Evolutionary conservation across 1,140 invertebrate species (phyloP).

Genomic region (Trachymyrmex septentrionalis): DNA sequence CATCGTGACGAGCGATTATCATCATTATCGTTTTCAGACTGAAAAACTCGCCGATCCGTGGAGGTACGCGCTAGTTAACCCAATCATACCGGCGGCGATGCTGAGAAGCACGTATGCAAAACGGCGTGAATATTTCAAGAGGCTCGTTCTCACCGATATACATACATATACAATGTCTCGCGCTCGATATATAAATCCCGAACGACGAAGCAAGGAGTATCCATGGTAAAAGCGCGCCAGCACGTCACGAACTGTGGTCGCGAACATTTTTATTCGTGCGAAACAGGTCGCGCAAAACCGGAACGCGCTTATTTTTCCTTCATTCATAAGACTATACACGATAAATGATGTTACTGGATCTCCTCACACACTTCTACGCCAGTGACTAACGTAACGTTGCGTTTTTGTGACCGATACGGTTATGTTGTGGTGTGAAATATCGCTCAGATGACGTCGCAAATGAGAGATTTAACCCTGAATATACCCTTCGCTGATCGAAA

Average conservation of each 20-base stretch:
- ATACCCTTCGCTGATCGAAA: not conserved
- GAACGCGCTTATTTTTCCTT: slow-evolving; percentile 69
- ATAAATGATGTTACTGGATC: slow-evolving; percentile 59
- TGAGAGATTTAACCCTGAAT: not conserved
- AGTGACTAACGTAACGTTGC: not conserved
- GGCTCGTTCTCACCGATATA: slow-evolving; percentile 25
- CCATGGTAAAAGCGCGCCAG: slow-evolving; percentile 16
- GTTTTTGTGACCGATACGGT: slow-evolving; percentile 43
- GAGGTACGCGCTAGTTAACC: slow-evolving; percentile 43
- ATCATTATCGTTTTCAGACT: slow-evolving; percentile 24
- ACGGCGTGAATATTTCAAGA: slow-evolving; percentile 60
- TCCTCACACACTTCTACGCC: not conserved
- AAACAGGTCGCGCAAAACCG: slow-evolving; percentile 71
- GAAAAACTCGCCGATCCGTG: slow-evolving; percentile 27
- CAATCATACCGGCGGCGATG: not conserved
- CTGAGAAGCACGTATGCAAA: slow-evolving; percentile 50
- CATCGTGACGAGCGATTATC: slow-evolving; percentile 22
- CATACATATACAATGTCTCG: slow-evolving; percentile 11
- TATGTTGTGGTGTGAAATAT: slow-evolving; percentile 14
- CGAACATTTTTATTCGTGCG: slow-evolving; percentile 64
- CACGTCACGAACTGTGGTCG: slow-evolving; percentile 39
- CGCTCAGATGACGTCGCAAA: not conserved
- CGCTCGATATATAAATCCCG: slow-evolving; percentile 62
- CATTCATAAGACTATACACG: slow-evolving; percentile 57
- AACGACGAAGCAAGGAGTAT: slow-evolving; percentile 35